These are phyloP conservation scores for Sciurus carolinensis DNA, from an alignment of 2,797 vertebrate species.

Conservation along the genomic window DNA sequence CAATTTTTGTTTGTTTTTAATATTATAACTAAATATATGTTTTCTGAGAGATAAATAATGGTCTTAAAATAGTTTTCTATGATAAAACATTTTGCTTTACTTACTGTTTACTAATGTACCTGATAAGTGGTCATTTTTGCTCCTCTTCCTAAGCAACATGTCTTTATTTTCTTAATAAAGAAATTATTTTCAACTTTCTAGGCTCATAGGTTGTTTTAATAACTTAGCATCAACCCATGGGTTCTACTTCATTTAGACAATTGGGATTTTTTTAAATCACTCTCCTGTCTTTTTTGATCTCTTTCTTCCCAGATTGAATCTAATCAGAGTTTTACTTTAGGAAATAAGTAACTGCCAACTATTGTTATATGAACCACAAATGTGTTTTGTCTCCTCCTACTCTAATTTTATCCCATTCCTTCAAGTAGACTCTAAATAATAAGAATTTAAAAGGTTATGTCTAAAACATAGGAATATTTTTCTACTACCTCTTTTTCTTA, in stretches of 20 bases:
- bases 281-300: slow-evolving; percentile 7
- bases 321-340: not conserved
- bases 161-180: slow-evolving; percentile 25
- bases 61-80: not conserved
- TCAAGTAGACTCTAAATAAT: not conserved
- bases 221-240: slow-evolving; percentile 17
- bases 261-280: not conserved
- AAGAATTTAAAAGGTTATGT: not conserved
- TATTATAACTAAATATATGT: slow-evolving; percentile 40
- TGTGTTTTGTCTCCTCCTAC: not conserved
- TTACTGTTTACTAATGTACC: not conserved
- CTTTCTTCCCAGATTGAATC: not conserved
- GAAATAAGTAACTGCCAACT: not conserved
- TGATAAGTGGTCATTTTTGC: not conserved
- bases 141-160: not conserved
- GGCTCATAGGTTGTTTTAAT: not conserved
- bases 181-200: slow-evolving; percentile 19
- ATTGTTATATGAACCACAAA: not conserved
- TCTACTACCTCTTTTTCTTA: not conserved
- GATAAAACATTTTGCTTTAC: slow-evolving; percentile 20
- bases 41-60: not conserved
- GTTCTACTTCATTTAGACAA: slow-evolving; percentile 14
- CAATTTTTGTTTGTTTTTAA: not conserved
- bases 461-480: not conserved
- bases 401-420: not conserved